phyloP scores from a whole-genome alignment of 2,888 invertebrate genomes.

The Baronia brevicornis region DNA sequence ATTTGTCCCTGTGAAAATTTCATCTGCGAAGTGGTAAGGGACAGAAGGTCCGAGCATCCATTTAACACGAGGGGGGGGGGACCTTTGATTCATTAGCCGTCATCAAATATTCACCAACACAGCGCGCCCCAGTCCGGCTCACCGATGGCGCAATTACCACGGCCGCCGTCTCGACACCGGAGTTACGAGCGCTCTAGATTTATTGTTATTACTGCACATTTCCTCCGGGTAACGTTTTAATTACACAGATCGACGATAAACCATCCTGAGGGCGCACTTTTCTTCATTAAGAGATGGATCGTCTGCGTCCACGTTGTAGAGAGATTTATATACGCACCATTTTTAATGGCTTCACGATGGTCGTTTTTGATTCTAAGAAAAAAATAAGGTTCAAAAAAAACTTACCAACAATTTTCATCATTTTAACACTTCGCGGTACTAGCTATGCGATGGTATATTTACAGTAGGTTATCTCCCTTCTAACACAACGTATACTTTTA shows the following conservation, averaged over 20 bases:
- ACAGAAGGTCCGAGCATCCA: constrained; percentile 19
- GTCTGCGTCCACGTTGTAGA: constrained; percentile 38
- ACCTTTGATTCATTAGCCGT: constrained; percentile 41
- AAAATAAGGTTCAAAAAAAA: neutral
- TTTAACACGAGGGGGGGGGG: constrained; percentile 27
- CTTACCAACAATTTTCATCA: constrained; percentile 18
- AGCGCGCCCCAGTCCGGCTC: constrained; percentile 32
- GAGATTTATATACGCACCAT: constrained; percentile 50
- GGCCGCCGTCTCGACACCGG: constrained; percentile 34
- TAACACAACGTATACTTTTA: no score
- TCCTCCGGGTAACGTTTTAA: constrained; percentile 75
- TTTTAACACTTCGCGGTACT: neutral
- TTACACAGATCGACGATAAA: constrained; percentile 75
- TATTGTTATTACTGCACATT: constrained; percentile 73
- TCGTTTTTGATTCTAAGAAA: constrained; percentile 10
- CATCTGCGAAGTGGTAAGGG: constrained; percentile 27
- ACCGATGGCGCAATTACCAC: constrained; percentile 40
- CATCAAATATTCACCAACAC: constrained; percentile 44
- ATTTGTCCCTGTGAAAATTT: constrained; percentile 16
- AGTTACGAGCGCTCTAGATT: constrained; percentile 54
- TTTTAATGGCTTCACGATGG: constrained; percentile 46
- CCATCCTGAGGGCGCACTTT: constrained; percentile 71
- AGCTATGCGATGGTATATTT: neutral
- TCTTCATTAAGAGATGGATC: constrained; percentile 73
- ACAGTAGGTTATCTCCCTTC: no score